These are phyloP conservation scores for Rana temporaria DNA, from an alignment of 2,113 vertebrate species.

Conservation along the genomic window DNA sequence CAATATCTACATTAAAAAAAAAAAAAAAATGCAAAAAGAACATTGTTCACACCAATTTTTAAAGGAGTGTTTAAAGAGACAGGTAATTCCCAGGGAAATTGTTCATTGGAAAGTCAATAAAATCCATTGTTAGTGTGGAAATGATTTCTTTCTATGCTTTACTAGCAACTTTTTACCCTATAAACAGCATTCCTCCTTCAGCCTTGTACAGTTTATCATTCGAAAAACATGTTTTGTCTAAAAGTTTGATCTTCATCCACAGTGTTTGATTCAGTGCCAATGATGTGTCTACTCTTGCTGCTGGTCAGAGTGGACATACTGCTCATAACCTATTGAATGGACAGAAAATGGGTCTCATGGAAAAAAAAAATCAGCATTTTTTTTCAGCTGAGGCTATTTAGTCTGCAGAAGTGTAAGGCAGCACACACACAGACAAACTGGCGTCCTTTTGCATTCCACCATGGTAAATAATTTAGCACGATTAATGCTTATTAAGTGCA, in stretches of 20 bases:
- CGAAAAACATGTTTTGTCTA: constrained; percentile 60
- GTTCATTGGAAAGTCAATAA: not conserved
- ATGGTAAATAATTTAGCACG: constrained; percentile 67
- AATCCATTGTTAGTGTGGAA: not conserved
- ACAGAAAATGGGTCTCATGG: constrained; percentile 39
- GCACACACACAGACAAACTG: constrained; percentile 60
- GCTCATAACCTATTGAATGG: not conserved
- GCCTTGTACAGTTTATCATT: constrained; percentile 52
- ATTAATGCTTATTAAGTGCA: constrained; percentile 67
- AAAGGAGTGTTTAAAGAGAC: no score
- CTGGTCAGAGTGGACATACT: constrained; percentile 24
- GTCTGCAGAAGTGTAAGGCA: constrained; percentile 60
- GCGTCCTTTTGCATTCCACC: constrained; percentile 61
- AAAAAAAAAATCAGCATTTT: constrained; percentile 42
- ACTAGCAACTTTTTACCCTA: not conserved
- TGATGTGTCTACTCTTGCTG: constrained; percentile 25
- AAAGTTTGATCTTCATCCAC: constrained; percentile 26
- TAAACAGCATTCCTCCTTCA: constrained; percentile 25
- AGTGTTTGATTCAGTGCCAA: constrained; percentile 20
- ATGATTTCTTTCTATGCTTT: constrained; percentile 5
- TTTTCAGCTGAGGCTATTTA: constrained; percentile 63
- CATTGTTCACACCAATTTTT: no score
- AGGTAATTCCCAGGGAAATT: not conserved
- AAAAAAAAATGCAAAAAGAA: no score
- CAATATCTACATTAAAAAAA: no score